These are phyloP conservation scores for Nestor notabilis DNA, from an alignment of 2,113 vertebrate species.

Conservation along the genomic window DNA sequence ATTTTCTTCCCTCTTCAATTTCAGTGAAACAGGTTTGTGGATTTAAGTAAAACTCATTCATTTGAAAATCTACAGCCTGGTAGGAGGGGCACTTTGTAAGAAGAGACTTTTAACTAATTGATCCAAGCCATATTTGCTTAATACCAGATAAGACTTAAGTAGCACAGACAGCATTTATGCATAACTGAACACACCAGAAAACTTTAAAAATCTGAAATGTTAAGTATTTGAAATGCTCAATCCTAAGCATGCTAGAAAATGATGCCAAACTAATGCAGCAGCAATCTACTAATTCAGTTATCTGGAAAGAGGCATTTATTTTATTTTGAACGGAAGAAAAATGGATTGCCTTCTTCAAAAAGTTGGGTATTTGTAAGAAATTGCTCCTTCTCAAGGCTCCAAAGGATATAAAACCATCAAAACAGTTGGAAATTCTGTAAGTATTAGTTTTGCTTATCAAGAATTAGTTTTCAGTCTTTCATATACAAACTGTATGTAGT, in stretches of 20 bases:
- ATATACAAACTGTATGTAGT: neutral
- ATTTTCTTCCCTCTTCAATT: conserved; percentile 27
- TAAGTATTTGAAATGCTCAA: neutral
- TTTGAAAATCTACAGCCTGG: conserved; percentile 1
- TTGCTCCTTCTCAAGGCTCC: neutral
- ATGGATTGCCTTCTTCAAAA: neutral
- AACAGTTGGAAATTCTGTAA: neutral
- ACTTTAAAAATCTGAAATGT: neutral
- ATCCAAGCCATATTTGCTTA: conserved; percentile 33
- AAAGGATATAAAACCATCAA: neutral
- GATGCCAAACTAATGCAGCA: neutral
- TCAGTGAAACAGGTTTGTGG: neutral
- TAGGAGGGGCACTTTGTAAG: conserved; percentile 29
- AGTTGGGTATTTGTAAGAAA: neutral
- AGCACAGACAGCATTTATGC: neutral
- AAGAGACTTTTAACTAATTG: neutral
- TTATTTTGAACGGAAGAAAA: neutral
- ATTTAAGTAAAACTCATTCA: conserved; percentile 35
- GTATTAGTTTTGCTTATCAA: neutral
- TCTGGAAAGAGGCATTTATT: neutral
- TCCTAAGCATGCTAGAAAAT: neutral
- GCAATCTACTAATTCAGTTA: neutral
- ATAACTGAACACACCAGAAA: neutral
- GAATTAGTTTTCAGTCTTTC: neutral
- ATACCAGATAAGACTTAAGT: conserved; percentile 44